Percentiles rank a stretch among this genome's conserved stretches.
phyloP scores from a whole-genome alignment of 2,113 vertebrate genomes.

The Agapornis roseicollis region DNA sequence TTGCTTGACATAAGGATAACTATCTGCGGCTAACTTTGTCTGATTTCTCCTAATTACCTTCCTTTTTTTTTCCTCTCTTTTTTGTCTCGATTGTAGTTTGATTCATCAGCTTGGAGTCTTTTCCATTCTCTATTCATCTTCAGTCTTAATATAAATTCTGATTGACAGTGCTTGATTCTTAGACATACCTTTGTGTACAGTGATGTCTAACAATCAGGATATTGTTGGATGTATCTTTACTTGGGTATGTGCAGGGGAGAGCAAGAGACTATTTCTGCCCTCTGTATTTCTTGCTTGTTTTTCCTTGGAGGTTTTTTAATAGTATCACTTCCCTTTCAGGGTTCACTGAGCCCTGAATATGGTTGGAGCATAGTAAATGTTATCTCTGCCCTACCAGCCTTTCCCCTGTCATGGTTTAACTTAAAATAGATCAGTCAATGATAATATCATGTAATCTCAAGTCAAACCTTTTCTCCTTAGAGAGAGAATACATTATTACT shows the following conservation, averaged over 20 bases:
- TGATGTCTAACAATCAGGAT: background rate
- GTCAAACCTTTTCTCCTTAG: background rate
- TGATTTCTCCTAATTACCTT: background rate
- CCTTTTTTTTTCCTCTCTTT: background rate
- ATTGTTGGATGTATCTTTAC: background rate
- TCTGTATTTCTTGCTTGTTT: background rate
- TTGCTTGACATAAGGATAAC: background rate
- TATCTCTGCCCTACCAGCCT: background rate
- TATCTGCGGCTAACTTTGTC: background rate
- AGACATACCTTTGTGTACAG: background rate
- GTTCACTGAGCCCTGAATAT: background rate
- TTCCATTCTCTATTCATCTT: background rate
- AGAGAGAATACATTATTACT: background rate
- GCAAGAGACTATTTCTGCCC: background rate
- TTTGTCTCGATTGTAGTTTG: background rate
- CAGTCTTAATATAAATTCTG: background rate
- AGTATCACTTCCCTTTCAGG: background rate
- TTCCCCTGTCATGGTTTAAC: background rate
- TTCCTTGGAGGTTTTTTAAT: background rate
- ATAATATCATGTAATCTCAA: background rate
- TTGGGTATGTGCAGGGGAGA: background rate
- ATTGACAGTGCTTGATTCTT: background rate
- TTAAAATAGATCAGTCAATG: background rate
- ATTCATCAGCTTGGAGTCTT: background rate
- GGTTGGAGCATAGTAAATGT: background rate